phyloP scores from a whole-genome alignment of 1,140 invertebrate genomes.

The Platyscapa corneri region DNA sequence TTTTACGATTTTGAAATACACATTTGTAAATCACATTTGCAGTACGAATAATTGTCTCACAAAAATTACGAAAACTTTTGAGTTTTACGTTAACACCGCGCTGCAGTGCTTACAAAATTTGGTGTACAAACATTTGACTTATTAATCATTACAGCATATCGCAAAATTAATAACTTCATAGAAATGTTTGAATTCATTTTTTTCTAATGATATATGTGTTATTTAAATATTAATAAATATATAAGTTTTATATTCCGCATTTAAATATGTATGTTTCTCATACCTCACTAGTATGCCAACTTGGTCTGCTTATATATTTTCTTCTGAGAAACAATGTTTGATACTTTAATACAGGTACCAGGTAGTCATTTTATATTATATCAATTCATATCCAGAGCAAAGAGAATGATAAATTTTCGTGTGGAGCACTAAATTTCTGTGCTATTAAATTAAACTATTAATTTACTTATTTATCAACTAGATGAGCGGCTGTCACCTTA shows the following conservation, averaged over 20 bases:
- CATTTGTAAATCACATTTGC: conserved; percentile 25
- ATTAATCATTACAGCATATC: conserved; percentile 8
- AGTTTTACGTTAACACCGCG: conserved; percentile 21
- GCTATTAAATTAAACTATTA: neutral
- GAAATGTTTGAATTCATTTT: conserved; percentile 25
- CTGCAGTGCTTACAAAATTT: conserved; percentile 33
- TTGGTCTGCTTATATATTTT: neutral
- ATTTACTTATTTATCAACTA: neutral
- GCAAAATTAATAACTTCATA: conserved; percentile 17
- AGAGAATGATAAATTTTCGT: conserved; percentile 1
- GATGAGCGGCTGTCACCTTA: neutral
- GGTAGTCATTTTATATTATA: conserved; percentile 36
- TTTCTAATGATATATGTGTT: conserved; percentile 26
- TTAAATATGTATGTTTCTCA: conserved; percentile 10
- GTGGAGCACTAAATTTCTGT: neutral
- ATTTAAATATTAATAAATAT: conserved; percentile 39
- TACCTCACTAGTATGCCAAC: conserved; percentile 1
- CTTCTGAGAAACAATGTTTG: conserved; percentile 21
- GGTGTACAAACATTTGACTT: conserved; percentile 31
- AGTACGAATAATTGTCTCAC: conserved; percentile 13
- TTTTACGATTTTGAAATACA: neutral
- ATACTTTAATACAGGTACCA: conserved; percentile 42
- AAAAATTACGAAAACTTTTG: conserved; percentile 28
- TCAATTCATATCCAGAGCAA: neutral
- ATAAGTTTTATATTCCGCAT: conserved; percentile 12